These are phyloP conservation scores for Chamaetylas fuelleborni DNA, from an alignment of 2,113 vertebrate genomes.

Conservation along the genomic window DNA sequence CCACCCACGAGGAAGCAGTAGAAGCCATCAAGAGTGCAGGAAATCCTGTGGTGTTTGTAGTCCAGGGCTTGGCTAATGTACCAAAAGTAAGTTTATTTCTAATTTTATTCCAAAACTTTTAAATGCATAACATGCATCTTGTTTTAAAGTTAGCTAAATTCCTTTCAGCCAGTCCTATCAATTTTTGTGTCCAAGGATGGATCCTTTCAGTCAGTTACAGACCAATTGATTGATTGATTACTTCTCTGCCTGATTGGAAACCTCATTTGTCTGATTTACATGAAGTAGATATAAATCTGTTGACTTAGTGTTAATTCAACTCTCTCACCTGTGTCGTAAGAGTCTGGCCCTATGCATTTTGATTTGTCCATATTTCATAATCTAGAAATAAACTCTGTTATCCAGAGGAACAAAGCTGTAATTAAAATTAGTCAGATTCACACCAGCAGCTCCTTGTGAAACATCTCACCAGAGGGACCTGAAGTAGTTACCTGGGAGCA, in stretches of 20 bases:
- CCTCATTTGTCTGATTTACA: background rate
- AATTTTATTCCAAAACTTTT: background rate
- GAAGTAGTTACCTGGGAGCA: background rate
- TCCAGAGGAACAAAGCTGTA: background rate
- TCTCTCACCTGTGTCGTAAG: background rate
- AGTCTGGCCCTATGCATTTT: background rate
- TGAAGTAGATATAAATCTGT: background rate
- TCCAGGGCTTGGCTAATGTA: constrained; percentile 85
- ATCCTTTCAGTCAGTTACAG: background rate
- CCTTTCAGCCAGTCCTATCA: background rate
- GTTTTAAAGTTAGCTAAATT: background rate
- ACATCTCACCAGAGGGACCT: background rate
- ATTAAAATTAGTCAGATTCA: background rate
- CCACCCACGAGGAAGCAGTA: constrained; percentile 90
- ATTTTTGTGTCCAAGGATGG: background rate
- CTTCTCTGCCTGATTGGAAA: background rate
- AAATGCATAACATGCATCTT: background rate
- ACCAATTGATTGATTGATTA: background rate
- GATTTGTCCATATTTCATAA: background rate
- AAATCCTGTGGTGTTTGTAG: constrained; percentile 89
- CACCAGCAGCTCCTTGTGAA: background rate
- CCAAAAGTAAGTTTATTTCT: constrained; percentile 80
- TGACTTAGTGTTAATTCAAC: background rate
- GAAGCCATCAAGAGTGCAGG: constrained; percentile 86
- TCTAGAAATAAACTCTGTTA: background rate